Evolutionary conservation across 1,140 invertebrate species (phyloP), one percentile per base, ranked within the genome.

Genomic region (Psilanteris sp.): DNA sequence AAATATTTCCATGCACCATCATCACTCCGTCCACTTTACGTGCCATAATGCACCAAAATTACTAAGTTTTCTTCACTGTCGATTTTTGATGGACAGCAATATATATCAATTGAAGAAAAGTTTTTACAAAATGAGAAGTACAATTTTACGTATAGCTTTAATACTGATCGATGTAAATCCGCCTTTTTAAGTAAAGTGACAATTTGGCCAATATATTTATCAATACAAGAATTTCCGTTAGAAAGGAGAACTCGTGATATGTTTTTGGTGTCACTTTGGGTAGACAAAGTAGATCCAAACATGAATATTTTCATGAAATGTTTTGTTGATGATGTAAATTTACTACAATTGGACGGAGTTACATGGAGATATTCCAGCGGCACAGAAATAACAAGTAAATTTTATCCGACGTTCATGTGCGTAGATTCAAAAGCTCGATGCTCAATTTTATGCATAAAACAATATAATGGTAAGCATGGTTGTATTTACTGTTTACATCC

Each of bases 341-440:
- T 3, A 9, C 32, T 75, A n/a, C 14, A 46, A 7, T 20, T n/a
- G 16, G 13, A 44, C 0, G 75, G 68, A 18, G 11, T 77, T 1
- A n/a, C 31, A 6, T 77, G 75, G 75, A 72, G 1, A 22, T 27
- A 43, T 13, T 0, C 15, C 0, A 59, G 27, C 34, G 50, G 31
- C 0, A 11, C 39, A n/a, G 7, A 6, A 18, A 61, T 72, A 24
- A 61, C 6, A 0, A 77, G 75, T 50, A 55, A 57, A 48, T 9
- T 73, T 8, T 32, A 14, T 43, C 67, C 61, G 9, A 7, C 41
- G 2, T 61, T 15, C 13, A 59, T 34, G 22, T 46, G 24, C 2
- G 61, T 68, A 2, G 74, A 77, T 67, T 77, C 74, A 3, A 50
- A 59, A 48, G 67, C 66, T 39, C 34, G 74, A 4, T 52, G 32